Evolutionary conservation across 2,888 invertebrate genomes (phyloP).

Genomic region (Eugnorisma glareosa): DNA sequence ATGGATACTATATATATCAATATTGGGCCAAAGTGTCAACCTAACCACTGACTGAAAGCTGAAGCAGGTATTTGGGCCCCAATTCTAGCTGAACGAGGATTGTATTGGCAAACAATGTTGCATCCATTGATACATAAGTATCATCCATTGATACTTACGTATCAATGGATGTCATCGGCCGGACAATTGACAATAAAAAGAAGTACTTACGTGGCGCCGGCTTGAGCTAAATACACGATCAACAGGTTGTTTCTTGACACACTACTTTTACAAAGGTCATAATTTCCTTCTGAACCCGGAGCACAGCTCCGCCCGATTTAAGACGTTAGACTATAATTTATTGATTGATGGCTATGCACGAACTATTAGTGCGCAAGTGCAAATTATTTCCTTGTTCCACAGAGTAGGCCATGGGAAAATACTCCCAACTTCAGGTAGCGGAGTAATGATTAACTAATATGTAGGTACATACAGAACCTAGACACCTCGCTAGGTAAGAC

Average conservation of each 20-base stretch:
- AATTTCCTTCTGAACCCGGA: neutral
- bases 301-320: slow-evolving; percentile 10
- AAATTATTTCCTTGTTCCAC: slow-evolving; percentile 41
- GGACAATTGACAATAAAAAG: neutral
- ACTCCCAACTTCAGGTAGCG: neutral
- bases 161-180: neutral
- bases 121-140: no score
- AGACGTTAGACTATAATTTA: slow-evolving; percentile 27
- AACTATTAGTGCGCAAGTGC: slow-evolving; percentile 60
- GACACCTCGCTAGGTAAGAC: neutral
- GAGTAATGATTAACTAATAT: slow-evolving; percentile 1
- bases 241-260: slow-evolving; percentile 46
- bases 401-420: slow-evolving; percentile 1
- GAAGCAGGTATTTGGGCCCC: neutral
- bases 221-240: slow-evolving; percentile 11
- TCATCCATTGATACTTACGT: no score
- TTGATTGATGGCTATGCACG: slow-evolving; percentile 45
- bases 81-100: neutral
- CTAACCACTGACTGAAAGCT: neutral
- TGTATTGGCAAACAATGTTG: neutral
- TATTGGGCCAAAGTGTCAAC: neutral
- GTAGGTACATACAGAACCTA: no score
- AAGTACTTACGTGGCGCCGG: slow-evolving; percentile 43
- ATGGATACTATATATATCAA: neutral
- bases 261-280: slow-evolving; percentile 20